Evolutionary conservation across 2,113 vertebrate species (phyloP), one percentile per base, ranked within the genome.

Genomic region (Psilopogon haemacephalus): DNA sequence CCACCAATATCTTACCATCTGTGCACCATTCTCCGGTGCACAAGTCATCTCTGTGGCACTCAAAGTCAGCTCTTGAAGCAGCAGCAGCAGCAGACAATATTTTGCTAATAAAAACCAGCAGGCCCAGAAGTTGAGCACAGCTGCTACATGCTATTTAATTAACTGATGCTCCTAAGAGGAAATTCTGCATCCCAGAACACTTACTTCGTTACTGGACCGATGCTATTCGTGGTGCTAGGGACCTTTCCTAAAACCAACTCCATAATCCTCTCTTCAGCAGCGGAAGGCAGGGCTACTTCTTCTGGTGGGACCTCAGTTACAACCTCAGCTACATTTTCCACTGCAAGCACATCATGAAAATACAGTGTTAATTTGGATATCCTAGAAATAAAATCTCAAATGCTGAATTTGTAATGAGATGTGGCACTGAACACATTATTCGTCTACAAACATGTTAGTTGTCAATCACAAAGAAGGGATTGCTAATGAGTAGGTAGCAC

Each of bases 241-340:
- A 98, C 78, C 84, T 98, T 98, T 63, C 97, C 98, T 90, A 98
- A 75, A 44, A 98, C 97, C 84, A 98, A 64, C 62, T 98, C 98
- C 97, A 98, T 96, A 87, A 98, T 97, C 69, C 97, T 97, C 46
- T 98, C 98, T 4, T 98, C 98, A 3, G 98, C 85, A 11, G 97
- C 46, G 4, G 96, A 70, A 5, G 91, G 84, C 58, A 95, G 85
- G 2, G 97, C 96, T 69, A 90, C 80, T 50, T 97, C 98, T 8
- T 98, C 98, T 4, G 94, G 97, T 7, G 97, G 96, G 76, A 98
- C 90, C 11, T 98, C 97, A 0, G 95, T 81, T 67, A 97, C 85
- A 60, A 97, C 74, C 3, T 98, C 97, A 11, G 97, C 96, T 87
- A 97, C 97, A 2, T 65, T 95, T 52, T 98, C 98, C 68, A 72